Conservation (phyloP, 2,113 vertebrate genomes). For the Lates calcarifer region DNA sequence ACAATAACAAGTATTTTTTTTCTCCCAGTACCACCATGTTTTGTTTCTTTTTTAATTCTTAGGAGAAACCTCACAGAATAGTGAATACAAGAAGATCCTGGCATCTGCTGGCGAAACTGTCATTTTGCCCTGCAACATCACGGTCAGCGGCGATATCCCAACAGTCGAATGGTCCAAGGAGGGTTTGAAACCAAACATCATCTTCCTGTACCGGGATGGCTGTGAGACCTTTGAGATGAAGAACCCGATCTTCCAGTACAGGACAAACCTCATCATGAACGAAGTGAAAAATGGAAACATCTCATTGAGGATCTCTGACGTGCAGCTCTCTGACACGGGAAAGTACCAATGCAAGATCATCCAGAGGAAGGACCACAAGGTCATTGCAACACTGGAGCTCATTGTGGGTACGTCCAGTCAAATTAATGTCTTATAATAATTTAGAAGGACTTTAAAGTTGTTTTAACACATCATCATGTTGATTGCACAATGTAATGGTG, state of each 20-base stretch:
- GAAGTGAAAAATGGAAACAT: background rate
- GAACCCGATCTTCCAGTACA: background rate
- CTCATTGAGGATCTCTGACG: background rate
- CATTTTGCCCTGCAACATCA: constrained; percentile 11
- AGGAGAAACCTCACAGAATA: background rate
- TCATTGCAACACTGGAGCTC: fast-evolving
- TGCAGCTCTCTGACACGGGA: fast-evolving
- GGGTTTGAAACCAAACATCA: fast-evolving
- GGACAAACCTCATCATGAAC: background rate
- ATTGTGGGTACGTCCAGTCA: constrained; percentile 15
- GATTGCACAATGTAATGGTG: no score
- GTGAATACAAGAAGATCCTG: fast-evolving
- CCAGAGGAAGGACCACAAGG: fast-evolving
- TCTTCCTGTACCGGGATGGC: constrained; percentile 32
- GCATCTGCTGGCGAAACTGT: background rate
- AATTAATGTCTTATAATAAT: no score
- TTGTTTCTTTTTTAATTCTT: background rate
- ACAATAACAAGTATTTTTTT: no score
- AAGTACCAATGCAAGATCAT: background rate
- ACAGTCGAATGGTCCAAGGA: constrained; percentile 10
- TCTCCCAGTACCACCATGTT: background rate
- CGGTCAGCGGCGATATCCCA: fast-evolving
- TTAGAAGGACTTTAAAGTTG: no score
- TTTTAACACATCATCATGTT: no score
- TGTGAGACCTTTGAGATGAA: background rate